Evolutionary conservation across 2,113 vertebrate species (phyloP).

Genomic region (Dendropsophus ebraccatus): DNA sequence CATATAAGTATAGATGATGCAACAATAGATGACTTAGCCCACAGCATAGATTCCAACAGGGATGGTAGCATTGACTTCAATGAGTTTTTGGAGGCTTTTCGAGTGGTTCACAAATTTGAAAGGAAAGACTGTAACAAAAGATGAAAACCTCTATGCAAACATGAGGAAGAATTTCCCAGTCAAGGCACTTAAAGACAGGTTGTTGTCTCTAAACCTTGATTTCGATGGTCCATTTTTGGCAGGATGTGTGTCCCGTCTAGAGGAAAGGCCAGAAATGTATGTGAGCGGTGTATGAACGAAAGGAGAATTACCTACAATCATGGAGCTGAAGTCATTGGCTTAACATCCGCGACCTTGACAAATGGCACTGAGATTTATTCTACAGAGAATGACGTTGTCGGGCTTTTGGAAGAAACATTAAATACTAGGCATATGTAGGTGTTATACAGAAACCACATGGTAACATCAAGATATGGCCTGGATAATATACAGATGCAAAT

Average conservation of each 20-base stretch:
- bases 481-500: no score
- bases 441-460: not conserved
- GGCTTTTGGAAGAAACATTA: not conserved
- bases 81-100: slow-evolving; percentile 94
- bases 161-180: not conserved
- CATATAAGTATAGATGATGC: slow-evolving; percentile 73
- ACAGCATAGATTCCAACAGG: slow-evolving; percentile 91
- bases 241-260: not conserved
- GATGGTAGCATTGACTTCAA: slow-evolving; percentile 96
- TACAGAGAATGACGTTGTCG: not conserved
- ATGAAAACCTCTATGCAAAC: not conserved
- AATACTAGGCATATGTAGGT: not conserved
- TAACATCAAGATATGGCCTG: no score
- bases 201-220: not conserved
- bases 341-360: not conserved
- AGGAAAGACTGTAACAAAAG: slow-evolving; percentile 61
- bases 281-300: not conserved
- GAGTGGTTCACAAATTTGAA: slow-evolving; percentile 88
- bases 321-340: not conserved
- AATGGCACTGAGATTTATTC: not conserved
- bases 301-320: not conserved
- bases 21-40: slow-evolving; percentile 83
- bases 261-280: not conserved
- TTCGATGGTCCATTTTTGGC: not conserved
- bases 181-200: not conserved